A percentile compares a stretch with the other conserved stretches of the same genome.
These are phyloP conservation scores for Allygus modestus DNA, from an alignment of 2,888 invertebrate genomes.

Conservation along the genomic window DNA sequence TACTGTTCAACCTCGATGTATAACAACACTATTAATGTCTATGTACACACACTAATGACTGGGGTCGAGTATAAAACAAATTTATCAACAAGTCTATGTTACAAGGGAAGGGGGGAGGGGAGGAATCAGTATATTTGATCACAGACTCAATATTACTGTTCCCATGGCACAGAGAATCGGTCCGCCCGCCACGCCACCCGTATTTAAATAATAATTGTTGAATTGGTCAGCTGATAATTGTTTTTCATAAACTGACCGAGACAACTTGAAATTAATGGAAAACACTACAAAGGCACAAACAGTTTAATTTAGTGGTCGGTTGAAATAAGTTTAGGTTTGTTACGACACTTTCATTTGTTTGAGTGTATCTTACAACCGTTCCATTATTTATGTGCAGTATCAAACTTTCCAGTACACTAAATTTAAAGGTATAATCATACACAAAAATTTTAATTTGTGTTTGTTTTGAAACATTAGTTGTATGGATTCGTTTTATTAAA, in stretches of 20 bases:
- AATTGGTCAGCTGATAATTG: not conserved
- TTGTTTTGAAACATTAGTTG: too few species aligned
- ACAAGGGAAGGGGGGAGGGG: constrained; percentile 18
- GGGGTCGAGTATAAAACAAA: constrained; percentile 53
- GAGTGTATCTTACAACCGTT: too few species aligned
- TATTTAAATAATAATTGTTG: not conserved
- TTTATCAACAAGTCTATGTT: constrained; percentile 55
- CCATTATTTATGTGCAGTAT: too few species aligned
- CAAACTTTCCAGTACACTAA: too few species aligned
- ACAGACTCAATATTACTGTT: constrained; percentile 48
- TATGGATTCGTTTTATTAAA: too few species aligned
- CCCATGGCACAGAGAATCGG: constrained; percentile 47
- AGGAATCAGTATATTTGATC: constrained; percentile 52
- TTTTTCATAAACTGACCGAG: not conserved
- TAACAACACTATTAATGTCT: constrained; percentile 45
- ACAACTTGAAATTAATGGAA: not conserved
- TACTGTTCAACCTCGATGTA: constrained; percentile 48
- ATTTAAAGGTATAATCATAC: too few species aligned
- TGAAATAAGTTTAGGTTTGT: constrained; percentile 5
- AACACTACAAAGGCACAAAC: constrained; percentile 52
- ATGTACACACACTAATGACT: constrained; percentile 55
- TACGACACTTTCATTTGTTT: too few species aligned
- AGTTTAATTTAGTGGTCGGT: constrained; percentile 2
- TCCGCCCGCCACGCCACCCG: not conserved
- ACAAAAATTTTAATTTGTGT: too few species aligned